These are phyloP conservation scores for Heteromurus nitidus DNA, from an alignment of 2,888 invertebrate species.

Conservation along the genomic window DNA sequence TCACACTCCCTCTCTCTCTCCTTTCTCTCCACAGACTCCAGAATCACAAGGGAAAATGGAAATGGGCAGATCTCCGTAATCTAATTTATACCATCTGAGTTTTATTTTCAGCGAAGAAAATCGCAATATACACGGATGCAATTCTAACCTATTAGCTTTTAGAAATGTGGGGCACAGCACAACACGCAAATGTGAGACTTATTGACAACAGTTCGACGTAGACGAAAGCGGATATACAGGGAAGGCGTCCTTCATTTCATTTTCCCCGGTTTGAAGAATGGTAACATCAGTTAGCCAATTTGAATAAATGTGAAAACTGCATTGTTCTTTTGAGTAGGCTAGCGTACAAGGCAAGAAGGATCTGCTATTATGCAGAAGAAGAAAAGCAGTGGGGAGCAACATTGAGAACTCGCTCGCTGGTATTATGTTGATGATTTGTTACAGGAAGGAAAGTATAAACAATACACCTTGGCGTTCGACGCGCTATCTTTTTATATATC, in stretches of 20 bases:
- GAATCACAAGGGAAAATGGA: conserved; percentile 3
- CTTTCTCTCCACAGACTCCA: not conserved
- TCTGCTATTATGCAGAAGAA: no score
- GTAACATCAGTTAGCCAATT: not conserved
- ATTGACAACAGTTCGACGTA: not conserved
- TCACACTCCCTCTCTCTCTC: not conserved
- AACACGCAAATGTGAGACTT: no score
- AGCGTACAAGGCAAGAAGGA: no score
- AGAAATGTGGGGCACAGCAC: not conserved
- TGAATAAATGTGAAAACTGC: not conserved
- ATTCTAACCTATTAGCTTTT: not conserved
- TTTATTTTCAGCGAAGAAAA: not conserved
- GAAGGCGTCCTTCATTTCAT: not conserved
- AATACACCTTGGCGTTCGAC: no score
- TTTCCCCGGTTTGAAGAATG: not conserved
- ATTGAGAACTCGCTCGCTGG: not conserved
- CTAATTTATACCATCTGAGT: conserved; percentile 43
- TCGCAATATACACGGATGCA: not conserved
- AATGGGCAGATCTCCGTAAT: conserved; percentile 29
- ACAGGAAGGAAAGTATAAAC: no score
- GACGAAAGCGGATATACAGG: not conserved
- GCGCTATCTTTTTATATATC: no score
- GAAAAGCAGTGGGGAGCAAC: no score
- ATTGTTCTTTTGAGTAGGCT: not conserved
- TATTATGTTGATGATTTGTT: not conserved